Base-by-base conservation (phyloP, 2,888 invertebrate genomes). In the Drosophila nr. fundita region DNA sequence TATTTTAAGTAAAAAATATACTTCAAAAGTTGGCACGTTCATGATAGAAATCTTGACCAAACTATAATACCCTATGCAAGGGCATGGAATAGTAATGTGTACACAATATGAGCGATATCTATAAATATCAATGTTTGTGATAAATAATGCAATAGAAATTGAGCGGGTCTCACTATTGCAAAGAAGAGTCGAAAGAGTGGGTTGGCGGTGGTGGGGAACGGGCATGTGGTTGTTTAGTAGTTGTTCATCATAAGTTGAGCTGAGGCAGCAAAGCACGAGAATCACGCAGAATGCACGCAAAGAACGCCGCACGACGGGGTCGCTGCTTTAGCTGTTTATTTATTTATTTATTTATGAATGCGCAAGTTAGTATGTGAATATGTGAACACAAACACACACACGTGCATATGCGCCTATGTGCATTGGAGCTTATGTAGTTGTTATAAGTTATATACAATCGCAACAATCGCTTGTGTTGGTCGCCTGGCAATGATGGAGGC, bases 281-380 rank as follows among this genome's bases (percentile, higher is more conserved):
- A 71, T 49, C 85, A 82, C 72, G 84, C 68, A 65, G 73, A 89
- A 81, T 83, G 81, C 81, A 86, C 82, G 71, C 78, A 64, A 68
- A 30, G 49, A 53, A 61, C 36, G 27, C 21, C 55, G 45, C 45
- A 30, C 27, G 49, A 52, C 55, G 61, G 13, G 68, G 21, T 49
- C 50, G 49, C 54, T 49, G 52, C 40, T 57, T 61, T 50, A 60
- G 63, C 54, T 76, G 58, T 72, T 80, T 82, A 75, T 70, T 82
- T 82, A 83, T 69, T 82, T 80, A 82, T 70, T 83, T 82, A 82
- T 83, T 87, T 87, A 87, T 80, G 77, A 87, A 74, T 78, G 77
- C 80, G 71, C 58, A 79, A 68, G 67, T 69, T 70, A 38, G 59
- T 36, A 61, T 10, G 58, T n/a, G 21, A 45, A 45, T 21, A 48